Evolutionary conservation across 2,113 vertebrate species (phyloP).

Genomic region (Hippocampus zosterae): DNA sequence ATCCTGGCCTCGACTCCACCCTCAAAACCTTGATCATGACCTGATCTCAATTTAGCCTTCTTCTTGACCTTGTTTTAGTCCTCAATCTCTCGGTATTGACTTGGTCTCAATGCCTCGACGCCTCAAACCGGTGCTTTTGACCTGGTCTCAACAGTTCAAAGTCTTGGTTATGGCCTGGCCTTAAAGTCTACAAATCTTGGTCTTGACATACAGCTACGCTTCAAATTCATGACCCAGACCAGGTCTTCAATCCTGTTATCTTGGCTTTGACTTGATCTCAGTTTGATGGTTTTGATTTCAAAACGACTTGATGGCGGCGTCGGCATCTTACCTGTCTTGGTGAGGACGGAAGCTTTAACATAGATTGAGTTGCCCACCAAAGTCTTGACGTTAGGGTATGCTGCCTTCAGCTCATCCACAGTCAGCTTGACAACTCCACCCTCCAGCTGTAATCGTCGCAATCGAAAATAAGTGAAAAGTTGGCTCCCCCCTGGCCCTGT

Average conservation of each 20-base stretch:
- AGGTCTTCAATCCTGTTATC: background rate
- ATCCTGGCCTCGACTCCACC: too few species aligned
- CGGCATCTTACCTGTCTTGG: slow-evolving; percentile 55
- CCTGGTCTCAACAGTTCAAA: too few species aligned
- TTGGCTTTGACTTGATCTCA: background rate
- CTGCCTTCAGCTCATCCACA: slow-evolving; percentile 59
- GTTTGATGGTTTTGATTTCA: background rate
- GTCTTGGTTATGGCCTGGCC: too few species aligned
- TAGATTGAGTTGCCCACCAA: slow-evolving; percentile 67
- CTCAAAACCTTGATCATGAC: too few species aligned
- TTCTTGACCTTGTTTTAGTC: too few species aligned
- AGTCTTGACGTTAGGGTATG: slow-evolving; percentile 47
- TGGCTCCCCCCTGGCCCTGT: background rate
- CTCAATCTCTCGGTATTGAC: too few species aligned
- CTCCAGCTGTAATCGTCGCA: slow-evolving; percentile 54
- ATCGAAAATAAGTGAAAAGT: background rate
- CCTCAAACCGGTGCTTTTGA: too few species aligned
- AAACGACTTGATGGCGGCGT: background rate
- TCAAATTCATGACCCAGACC: rapidly evolving
- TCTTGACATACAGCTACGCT: too few species aligned
- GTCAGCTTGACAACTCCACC: slow-evolving; percentile 52
- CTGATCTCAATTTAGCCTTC: too few species aligned
- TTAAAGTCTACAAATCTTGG: too few species aligned
- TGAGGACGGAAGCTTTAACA: slow-evolving; percentile 72
- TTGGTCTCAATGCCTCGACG: too few species aligned